A percentile compares a stretch with the other conserved stretches of the same genome.
phyloP scores from a whole-genome alignment of 2,888 invertebrate genomes.

The Bombyx huttoni region DNA sequence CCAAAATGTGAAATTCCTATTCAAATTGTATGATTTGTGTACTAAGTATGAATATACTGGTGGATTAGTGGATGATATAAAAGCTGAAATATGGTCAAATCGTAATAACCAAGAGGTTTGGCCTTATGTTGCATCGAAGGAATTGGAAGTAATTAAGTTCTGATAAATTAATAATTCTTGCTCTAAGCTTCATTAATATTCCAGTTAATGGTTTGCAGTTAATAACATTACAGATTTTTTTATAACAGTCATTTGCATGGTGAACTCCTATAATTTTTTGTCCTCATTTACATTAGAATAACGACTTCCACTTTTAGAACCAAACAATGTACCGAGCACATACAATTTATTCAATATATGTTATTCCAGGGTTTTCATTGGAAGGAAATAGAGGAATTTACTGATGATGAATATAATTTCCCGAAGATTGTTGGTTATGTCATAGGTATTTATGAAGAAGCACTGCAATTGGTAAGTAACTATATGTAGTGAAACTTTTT shows the following conservation, averaged over 20 bases:
- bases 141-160: constrained; percentile 39
- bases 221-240: too few relatives aligned
- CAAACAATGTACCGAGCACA: background rate
- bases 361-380: constrained; percentile 48
- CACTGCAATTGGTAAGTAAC: constrained; percentile 33
- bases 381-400: constrained; percentile 45
- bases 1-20: constrained; percentile 68
- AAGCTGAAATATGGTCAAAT: constrained; percentile 47
- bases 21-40: constrained; percentile 72
- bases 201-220: background rate
- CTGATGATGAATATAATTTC: constrained; percentile 28
- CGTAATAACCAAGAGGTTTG: constrained; percentile 43
- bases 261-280: too few relatives aligned
- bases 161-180: background rate
- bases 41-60: constrained; percentile 73
- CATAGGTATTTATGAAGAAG: constrained; percentile 51
- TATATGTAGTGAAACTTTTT: background rate
- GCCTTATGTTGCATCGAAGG: constrained; percentile 52
- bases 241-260: too few relatives aligned
- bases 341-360: constrained; percentile 1
- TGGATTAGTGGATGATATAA: constrained; percentile 54
- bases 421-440: constrained; percentile 39
- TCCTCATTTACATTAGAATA: too few relatives aligned
- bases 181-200: background rate
- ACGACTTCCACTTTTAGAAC: too few relatives aligned